These are phyloP conservation scores for Tachystola acroxantha DNA, from an alignment of 2,888 invertebrate species.

Conservation along the genomic window DNA sequence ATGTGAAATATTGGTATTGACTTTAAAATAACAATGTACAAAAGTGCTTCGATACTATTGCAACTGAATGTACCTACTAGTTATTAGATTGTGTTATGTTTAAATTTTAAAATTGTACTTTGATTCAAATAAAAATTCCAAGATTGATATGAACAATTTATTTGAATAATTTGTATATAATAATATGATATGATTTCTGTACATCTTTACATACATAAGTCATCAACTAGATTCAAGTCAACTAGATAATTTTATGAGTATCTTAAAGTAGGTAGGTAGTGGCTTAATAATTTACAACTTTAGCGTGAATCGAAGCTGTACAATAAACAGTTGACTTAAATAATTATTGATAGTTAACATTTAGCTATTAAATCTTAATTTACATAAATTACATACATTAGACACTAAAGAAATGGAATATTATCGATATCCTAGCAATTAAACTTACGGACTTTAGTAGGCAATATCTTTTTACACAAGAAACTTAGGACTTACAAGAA, in stretches of 20 bases:
- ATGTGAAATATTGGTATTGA: too few relatives aligned
- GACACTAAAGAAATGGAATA: constrained; percentile 64
- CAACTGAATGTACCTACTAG: too few relatives aligned
- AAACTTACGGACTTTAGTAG: constrained; percentile 39
- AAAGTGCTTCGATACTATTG: too few relatives aligned
- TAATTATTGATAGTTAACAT: constrained; percentile 25
- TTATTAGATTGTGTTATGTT: too few relatives aligned
- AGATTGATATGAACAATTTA: constrained; percentile 72
- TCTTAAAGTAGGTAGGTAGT: constrained; percentile 66
- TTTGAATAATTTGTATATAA: constrained; percentile 73
- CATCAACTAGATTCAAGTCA: constrained; percentile 74
- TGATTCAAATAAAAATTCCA: constrained; percentile 30
- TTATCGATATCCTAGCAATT: constrained; percentile 38
- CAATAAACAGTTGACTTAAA: constrained; percentile 62
- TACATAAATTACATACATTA: constrained; percentile 67
- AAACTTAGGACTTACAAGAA: constrained; percentile 27
- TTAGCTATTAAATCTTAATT: constrained; percentile 45
- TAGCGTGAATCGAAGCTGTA: constrained; percentile 65
- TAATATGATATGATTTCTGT: constrained; percentile 79
- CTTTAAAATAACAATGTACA: too few relatives aligned
- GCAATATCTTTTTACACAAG: constrained; percentile 39
- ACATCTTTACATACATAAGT: constrained; percentile 65
- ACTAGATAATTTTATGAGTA: constrained; percentile 73
- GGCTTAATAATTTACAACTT: constrained; percentile 70
- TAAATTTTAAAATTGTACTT: constrained; percentile 1